phyloP scores from a whole-genome alignment of 2,797 vertebrate species.

The Syncerus caffer region DNA sequence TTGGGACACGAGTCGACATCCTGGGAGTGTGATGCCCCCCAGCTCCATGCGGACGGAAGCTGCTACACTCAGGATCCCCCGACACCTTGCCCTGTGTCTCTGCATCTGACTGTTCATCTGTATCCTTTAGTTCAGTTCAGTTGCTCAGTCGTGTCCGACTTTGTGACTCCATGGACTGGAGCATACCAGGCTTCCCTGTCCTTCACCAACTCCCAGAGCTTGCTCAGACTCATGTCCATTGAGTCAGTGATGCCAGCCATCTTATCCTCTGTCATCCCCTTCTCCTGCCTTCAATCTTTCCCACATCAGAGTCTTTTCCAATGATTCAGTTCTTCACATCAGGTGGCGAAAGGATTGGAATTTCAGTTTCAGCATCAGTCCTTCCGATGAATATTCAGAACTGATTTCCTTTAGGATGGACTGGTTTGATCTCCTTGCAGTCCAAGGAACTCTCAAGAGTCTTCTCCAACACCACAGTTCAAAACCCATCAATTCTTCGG shows the following conservation, averaged over 20 bases:
- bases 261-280: not conserved
- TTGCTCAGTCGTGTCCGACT: fast-evolving
- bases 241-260: not conserved
- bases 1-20: not conserved
- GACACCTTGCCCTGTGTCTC: fast-evolving
- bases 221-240: not conserved
- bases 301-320: not conserved
- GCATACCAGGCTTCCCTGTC: not conserved
- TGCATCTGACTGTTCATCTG: fast-evolving
- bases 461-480: not conserved
- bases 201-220: not conserved
- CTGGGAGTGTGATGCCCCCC: not conserved
- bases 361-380: not conserved
- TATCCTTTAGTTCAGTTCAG: not conserved
- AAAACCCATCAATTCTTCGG: not conserved
- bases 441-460: not conserved
- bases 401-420: not conserved
- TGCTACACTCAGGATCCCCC: not conserved
- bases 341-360: not conserved
- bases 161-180: not conserved
- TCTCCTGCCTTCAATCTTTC: not conserved
- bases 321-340: not conserved
- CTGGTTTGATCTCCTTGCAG: not conserved
- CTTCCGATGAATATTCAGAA: not conserved
- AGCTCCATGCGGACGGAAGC: not conserved